Base-by-base conservation (phyloP, 2,888 invertebrate species). In the Platerodrilus igneus region DNA sequence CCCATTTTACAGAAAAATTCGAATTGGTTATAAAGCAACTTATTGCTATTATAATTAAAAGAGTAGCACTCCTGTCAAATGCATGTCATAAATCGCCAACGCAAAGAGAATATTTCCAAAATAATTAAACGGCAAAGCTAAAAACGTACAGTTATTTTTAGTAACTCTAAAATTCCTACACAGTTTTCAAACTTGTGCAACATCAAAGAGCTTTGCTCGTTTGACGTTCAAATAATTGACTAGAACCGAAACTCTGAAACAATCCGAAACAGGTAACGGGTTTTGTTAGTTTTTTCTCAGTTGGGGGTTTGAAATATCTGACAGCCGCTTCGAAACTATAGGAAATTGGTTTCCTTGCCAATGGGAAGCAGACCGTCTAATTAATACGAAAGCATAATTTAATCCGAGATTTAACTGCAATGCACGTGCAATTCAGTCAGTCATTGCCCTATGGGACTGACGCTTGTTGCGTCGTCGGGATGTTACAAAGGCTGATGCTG, bases 361-460 rank as follows among this genome's bases (percentile, higher is more conserved):
- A 36, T 38, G 23, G 21, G 30, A 29, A 31, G 37, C 23, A 37
- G 25, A 30, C 25, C 37, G 30, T 40, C 38, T 50, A 47, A 50
- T 50, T 50, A 47, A 50, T 50, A 41, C 34, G 31, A 41, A 45
- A 45, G 45, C 45, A 50, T 50, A 45, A 36, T 40, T 41, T 45
- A 45, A 50, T 47, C 45, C 45, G 27, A 42, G 47, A 45, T 50
- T 50, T 47, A 47, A 43, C 44, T 42, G 41, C 45, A 26, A 29
- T 29, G 41, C 45, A 41, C 41, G 41, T 42, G 46, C 41, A 37
- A 33, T 40, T 27, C 28, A 28, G 28, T 16, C 34, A 35, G 40
- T 34, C 33, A 37, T 40, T 37, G 36, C 41, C 45, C 45, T 40
- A 22, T 29, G 45, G 40, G 45, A 45, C 33, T 33, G n/a, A 27